Evolutionary conservation across 2,888 invertebrate genomes (phyloP), one percentile per base, ranked within the genome.

Genomic region (Thysanoteuthis rhombus): DNA sequence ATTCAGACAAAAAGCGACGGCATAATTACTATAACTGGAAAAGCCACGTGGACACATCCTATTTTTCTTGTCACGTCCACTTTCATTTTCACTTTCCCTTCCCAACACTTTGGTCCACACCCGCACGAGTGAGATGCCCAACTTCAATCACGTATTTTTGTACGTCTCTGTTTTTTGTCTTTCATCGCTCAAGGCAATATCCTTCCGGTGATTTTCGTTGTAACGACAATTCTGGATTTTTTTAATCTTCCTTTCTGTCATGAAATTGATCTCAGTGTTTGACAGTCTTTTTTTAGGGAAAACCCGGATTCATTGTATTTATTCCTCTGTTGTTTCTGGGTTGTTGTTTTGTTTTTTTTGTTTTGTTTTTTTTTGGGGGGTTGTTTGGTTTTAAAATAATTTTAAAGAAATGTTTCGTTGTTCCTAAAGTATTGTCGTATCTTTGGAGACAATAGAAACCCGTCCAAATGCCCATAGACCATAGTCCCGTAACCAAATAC

Each of bases 1-100:
- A 75, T 75, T 75, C 75, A 75, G 75, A 75, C n/a, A 75, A 75
- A 75, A 75, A 75, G 75, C 75, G 75, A 75, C 75, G n/a, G 75
- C 75, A 32, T 75, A 75, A 75, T 75, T 75, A 75, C 75, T 75
- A 75, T 75, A 75, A 75, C 75, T 75, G 75, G n/a, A 12, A 75
- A 58, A 58, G 16, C n/a, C 75, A 75, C 75, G 75, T 32, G 75
- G 75, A 75, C 75, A n/a, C n/a, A 32, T 75, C n/a, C 75, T 75
- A n/a, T n/a, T 32, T 32, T 75, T 47, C 47, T 32, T 75, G 75
- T n/a, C 75, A 75, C 8, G 25, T n/a, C n/a, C n/a, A n/a, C n/a
- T n/a, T n/a, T n/a, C n/a, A n/a, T n/a, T 75, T 75, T n/a, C n/a
- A 75, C 75, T 75, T 75, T 75, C n/a, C 32, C 32, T 75, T 75